Conservation (phyloP, 2,797 vertebrate genomes). For the Poecilia velifera region DNA sequence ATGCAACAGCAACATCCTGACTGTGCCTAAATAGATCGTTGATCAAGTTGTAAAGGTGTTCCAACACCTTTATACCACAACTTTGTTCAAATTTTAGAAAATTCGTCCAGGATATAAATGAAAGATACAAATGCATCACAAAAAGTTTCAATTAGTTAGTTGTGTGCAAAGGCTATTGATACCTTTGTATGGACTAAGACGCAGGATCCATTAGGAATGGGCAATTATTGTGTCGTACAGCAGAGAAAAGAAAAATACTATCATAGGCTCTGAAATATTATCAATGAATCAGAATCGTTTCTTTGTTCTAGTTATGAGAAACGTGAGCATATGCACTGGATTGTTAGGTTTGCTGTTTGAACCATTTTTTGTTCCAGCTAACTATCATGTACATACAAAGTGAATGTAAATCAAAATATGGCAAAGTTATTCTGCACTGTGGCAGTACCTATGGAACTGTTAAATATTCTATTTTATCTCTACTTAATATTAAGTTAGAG, state of each 20-base stretch:
- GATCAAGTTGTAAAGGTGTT: not conserved
- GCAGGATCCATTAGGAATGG: not conserved
- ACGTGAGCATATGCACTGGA: no score
- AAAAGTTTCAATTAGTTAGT: not conserved
- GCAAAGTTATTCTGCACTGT: not conserved
- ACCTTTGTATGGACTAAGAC: not conserved
- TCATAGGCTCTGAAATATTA: no score
- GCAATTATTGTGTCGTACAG: not conserved
- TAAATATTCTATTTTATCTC: no score
- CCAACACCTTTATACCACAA: not conserved
- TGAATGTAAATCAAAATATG: not conserved
- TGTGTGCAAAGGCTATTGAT: not conserved
- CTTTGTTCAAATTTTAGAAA: not conserved
- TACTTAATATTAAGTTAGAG: no score
- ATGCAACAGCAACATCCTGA: not conserved
- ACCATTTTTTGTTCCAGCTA: not conserved
- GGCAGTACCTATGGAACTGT: no score
- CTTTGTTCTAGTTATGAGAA: no score
- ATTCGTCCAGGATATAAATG: not conserved
- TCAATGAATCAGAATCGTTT: no score
- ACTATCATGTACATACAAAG: not conserved
- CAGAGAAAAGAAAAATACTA: no score
- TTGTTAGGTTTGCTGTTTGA: not conserved
- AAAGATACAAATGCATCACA: not conserved
- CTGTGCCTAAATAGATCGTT: not conserved